These are phyloP conservation scores for Hephaestus fuliginosus DNA, from an alignment of 2,797 vertebrate genomes.

Conservation along the genomic window DNA sequence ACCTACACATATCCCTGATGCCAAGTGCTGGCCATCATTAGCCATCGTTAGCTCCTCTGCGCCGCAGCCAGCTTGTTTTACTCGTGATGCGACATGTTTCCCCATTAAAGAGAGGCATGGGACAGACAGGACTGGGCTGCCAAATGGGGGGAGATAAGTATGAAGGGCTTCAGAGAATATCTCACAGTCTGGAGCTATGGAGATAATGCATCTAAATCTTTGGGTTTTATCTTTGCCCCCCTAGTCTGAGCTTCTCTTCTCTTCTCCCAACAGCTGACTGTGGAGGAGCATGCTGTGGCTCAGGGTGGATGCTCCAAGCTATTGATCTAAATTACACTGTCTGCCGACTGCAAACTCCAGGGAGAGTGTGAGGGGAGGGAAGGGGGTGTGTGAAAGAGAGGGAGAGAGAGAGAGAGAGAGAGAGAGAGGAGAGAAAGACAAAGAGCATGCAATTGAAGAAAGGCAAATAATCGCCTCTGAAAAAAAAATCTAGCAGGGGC, in stretches of 20 bases:
- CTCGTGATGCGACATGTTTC: constrained; percentile 44
- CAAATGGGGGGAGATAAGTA: constrained; percentile 51
- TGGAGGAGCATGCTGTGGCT: constrained; percentile 57
- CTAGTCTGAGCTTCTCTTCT: constrained; percentile 17
- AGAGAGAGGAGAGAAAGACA: constrained; percentile 38
- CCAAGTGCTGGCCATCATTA: constrained; percentile 32
- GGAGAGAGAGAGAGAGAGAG: constrained; percentile 15
- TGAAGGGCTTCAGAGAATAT: constrained; percentile 46
- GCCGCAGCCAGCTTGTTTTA: constrained; percentile 43
- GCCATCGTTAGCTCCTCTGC: constrained; percentile 23
- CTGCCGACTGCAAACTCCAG: constrained; percentile 62
- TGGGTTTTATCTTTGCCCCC: constrained; percentile 43
- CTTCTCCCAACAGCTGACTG: constrained; percentile 49
- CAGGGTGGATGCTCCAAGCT: constrained; percentile 60
- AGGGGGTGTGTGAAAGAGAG: constrained; percentile 8
- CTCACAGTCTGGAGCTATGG: constrained; percentile 20
- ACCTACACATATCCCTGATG: constrained; percentile 3
- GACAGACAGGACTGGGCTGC: constrained; percentile 46
- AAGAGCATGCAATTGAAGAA: constrained; percentile 58
- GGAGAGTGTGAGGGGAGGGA: constrained; percentile 32
- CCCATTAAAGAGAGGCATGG: constrained; percentile 29
- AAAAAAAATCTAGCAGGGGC: constrained; percentile 33
- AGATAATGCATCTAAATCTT: constrained; percentile 52
- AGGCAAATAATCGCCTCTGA: constrained; percentile 60
- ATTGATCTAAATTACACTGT: constrained; percentile 78